These are phyloP conservation scores for Megaptera novaeangliae DNA, from an alignment of 2,113 vertebrate genomes.

Conservation along the genomic window DNA sequence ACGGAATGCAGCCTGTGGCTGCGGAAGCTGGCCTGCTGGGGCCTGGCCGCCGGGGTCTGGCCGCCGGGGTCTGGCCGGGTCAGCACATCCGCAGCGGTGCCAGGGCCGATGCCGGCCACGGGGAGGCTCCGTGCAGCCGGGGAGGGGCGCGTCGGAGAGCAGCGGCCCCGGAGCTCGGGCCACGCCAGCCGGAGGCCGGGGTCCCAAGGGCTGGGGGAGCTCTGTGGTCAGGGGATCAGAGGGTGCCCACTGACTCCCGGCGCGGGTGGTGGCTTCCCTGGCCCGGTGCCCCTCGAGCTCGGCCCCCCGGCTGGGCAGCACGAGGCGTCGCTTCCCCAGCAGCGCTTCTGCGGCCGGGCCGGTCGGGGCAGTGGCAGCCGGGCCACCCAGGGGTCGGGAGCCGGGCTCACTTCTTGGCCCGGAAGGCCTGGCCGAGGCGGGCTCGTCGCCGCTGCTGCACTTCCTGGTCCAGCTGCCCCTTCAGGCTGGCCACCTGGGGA, in stretches of 20 bases:
- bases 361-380: fast-evolving
- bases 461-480: conserved; percentile 84
- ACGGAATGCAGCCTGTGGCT: neutral
- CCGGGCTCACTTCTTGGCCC: conserved; percentile 60
- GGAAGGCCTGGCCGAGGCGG: conserved; percentile 73
- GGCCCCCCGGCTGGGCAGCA: fast-evolving
- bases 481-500: conserved; percentile 79
- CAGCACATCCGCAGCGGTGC: fast-evolving
- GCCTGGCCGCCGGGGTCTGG: neutral
- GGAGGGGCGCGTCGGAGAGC: fast-evolving
- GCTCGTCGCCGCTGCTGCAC: conserved; percentile 58
- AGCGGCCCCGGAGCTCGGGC: fast-evolving
- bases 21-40: neutral
- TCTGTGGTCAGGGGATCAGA: fast-evolving
- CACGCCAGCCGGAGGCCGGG: no score
- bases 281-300: fast-evolving
- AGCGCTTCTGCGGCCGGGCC: fast-evolving
- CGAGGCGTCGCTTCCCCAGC: fast-evolving
- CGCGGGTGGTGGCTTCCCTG: neutral
- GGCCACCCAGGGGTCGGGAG: neutral
- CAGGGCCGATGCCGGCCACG: neutral
- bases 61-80: neutral
- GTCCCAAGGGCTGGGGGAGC: fast-evolving
- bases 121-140: fast-evolving
- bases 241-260: fast-evolving